These are phyloP conservation scores for Lordiphosa clarofinis DNA, from an alignment of 1,140 invertebrate species.

Conservation along the genomic window DNA sequence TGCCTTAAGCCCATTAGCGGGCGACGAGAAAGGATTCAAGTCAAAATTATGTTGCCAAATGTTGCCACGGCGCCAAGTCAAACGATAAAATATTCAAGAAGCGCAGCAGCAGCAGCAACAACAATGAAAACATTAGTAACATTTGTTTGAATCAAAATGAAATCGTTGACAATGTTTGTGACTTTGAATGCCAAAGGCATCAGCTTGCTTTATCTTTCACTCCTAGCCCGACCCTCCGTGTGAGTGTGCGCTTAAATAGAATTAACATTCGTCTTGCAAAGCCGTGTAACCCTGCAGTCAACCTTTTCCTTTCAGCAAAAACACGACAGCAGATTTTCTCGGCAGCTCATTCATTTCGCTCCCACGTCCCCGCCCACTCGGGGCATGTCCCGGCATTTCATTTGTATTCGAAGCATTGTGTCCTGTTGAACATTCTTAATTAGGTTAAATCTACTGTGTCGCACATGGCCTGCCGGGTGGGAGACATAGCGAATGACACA, in stretches of 20 bases:
- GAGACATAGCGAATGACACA: constrained; percentile 21
- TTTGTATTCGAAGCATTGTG: constrained; percentile 78
- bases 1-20: constrained; percentile 50
- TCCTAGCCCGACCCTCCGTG: not conserved
- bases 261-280: constrained; percentile 74
- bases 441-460: constrained; percentile 79
- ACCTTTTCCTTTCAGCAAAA: constrained; percentile 60
- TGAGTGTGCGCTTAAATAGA: constrained; percentile 63
- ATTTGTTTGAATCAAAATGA: constrained; percentile 79
- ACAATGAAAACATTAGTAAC: constrained; percentile 76
- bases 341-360: constrained; percentile 72
- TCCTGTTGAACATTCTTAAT: constrained; percentile 80
- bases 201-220: constrained; percentile 7
- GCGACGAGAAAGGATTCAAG: constrained; percentile 66
- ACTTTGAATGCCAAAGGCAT: constrained; percentile 66
- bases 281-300: constrained; percentile 47
- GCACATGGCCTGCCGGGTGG: constrained; percentile 17
- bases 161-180: constrained; percentile 74
- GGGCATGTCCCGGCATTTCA: constrained; percentile 51
- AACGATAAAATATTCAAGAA: constrained; percentile 77
- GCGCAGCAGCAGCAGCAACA: constrained; percentile 28
- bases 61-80: constrained; percentile 70
- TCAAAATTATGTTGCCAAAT: constrained; percentile 64
- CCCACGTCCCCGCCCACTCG: not conserved
- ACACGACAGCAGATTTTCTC: constrained; percentile 71